Evolutionary conservation across 2,888 invertebrate species (phyloP).

Genomic region (Pammene fasciana): DNA sequence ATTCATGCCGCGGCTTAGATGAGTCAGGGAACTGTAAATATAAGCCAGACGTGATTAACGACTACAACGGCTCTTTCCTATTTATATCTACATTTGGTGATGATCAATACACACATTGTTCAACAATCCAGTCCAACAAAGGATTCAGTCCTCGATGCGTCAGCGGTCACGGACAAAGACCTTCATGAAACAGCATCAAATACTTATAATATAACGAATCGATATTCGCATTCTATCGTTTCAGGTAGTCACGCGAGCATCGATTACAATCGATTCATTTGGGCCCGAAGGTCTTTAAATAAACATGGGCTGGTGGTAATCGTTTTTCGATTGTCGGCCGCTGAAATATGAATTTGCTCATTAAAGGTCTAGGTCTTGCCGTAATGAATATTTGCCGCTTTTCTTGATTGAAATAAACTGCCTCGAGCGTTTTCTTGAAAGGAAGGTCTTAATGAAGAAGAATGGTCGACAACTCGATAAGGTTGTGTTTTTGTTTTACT

Average conservation of each 20-base stretch:
- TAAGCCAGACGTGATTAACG: slow-evolving; percentile 32
- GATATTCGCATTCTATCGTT: slow-evolving; percentile 48
- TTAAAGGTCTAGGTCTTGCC: slow-evolving; percentile 33
- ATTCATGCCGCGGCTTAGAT: slow-evolving; percentile 8
- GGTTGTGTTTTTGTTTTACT: slow-evolving; percentile 8
- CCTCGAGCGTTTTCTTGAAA: slow-evolving; percentile 12
- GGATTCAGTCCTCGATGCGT: slow-evolving; percentile 34
- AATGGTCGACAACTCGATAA: slow-evolving; percentile 16
- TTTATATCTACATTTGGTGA: slow-evolving; percentile 21
- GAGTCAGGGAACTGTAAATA: slow-evolving; percentile 29
- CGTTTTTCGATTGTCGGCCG: slow-evolving; percentile 67
- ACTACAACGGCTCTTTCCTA: slow-evolving; percentile 15
- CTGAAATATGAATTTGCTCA: slow-evolving; percentile 53
- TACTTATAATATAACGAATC: slow-evolving; percentile 55
- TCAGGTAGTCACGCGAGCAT: slow-evolving; percentile 64
- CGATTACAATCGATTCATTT: slow-evolving; percentile 61
- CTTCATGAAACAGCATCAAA: slow-evolving; percentile 44
- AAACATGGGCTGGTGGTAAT: slow-evolving; percentile 67
- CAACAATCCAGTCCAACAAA: slow-evolving; percentile 28
- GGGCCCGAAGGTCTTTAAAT: slow-evolving; percentile 63
- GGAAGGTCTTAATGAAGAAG: slow-evolving; percentile 28
- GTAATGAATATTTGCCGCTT: slow-evolving; percentile 34
- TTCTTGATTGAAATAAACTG: slow-evolving; percentile 36
- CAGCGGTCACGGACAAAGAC: slow-evolving; percentile 35
- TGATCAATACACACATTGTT: slow-evolving; percentile 32